Percentiles rank a stretch among this genome's conserved stretches.
Evolutionary conservation across 2,113 vertebrate genomes (phyloP).

Genomic region (Microcebus griseorufus): DNA sequence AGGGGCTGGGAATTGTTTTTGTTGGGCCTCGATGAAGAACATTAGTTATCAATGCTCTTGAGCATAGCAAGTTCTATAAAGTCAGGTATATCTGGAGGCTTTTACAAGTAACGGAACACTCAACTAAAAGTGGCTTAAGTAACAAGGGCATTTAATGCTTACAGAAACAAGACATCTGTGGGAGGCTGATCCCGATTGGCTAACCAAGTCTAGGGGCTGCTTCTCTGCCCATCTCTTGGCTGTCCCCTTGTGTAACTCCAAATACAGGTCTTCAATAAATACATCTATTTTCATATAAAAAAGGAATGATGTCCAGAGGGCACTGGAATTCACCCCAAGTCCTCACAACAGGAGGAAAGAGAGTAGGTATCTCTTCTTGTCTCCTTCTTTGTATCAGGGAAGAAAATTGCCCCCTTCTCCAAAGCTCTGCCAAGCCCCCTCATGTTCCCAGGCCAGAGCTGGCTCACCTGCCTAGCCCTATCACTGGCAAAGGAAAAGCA

Average conservation of each 20-base stretch:
- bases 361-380: neutral
- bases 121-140: neutral
- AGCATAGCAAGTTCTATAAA: neutral
- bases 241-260: neutral
- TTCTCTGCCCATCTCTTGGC: neutral
- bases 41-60: neutral
- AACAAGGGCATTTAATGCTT: neutral
- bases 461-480: neutral
- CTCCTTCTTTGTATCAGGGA: neutral
- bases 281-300: constrained; percentile 23
- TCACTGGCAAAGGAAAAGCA: neutral
- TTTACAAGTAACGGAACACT: neutral
- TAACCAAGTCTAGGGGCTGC: neutral
- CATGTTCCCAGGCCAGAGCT: neutral
- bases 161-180: neutral
- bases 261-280: neutral
- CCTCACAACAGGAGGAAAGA: neutral
- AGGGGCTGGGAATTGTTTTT: neutral
- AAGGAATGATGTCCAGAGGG: neutral
- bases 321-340: neutral
- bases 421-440: neutral
- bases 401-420: neutral
- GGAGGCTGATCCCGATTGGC: neutral
- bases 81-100: neutral
- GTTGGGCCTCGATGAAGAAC: neutral